Evolutionary conservation across 2,113 vertebrate genomes (phyloP).

Genomic region (Synodontis membranacea): DNA sequence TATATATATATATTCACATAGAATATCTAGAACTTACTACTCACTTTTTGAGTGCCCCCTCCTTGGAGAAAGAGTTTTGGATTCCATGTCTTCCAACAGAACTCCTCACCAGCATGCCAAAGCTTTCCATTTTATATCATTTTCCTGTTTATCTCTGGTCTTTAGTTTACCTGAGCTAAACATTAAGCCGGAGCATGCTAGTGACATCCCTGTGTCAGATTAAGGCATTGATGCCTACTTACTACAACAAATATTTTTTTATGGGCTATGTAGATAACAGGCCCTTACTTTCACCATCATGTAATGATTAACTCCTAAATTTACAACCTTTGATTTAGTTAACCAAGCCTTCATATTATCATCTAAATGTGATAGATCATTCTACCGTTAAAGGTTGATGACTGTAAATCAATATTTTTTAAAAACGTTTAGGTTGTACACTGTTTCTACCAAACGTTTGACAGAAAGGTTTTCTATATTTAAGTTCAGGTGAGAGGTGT

Average conservation of each 20-base stretch:
- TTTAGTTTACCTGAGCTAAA: constrained; percentile 65
- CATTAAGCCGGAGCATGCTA: constrained; percentile 69
- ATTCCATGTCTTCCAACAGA: constrained; percentile 63
- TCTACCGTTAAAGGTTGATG: not conserved
- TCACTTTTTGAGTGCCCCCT: constrained; percentile 16
- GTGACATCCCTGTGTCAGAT: constrained; percentile 56
- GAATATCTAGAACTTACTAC: constrained; percentile 54
- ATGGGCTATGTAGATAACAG: not conserved
- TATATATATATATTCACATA: not conserved
- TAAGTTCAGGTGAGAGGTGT: no score
- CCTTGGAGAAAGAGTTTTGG: constrained; percentile 40
- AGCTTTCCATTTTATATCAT: constrained; percentile 57
- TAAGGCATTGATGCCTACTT: not conserved
- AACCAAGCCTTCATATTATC: not conserved
- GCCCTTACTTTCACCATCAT: not conserved
- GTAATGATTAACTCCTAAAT: constrained; percentile 1
- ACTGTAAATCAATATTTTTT: not conserved
- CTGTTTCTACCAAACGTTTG: not conserved
- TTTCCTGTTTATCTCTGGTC: constrained; percentile 46
- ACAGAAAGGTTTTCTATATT: not conserved
- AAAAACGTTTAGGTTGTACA: not conserved
- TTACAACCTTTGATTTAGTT: not conserved
- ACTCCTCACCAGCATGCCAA: constrained; percentile 44
- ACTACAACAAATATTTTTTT: not conserved
- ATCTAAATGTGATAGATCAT: constrained; percentile 2